A percentile compares a stretch with the other conserved stretches of the same genome.
Conservation (phyloP, 1,140 invertebrate species). For the Musca domestica region DNA sequence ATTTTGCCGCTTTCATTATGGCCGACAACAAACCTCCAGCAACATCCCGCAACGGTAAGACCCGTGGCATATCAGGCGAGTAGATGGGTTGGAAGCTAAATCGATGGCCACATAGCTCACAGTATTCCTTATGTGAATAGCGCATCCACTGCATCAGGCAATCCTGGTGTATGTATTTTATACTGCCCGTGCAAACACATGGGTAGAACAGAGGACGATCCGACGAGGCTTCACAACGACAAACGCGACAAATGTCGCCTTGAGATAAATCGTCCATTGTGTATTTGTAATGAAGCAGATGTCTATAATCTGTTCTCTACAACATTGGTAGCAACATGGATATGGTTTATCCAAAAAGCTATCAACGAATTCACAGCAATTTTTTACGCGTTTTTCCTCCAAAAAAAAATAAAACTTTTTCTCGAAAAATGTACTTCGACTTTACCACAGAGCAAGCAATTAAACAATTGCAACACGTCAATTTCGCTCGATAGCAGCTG, state of each 20-base stretch:
- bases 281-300: too few species aligned
- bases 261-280: conserved; percentile 49
- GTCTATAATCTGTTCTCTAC: too few species aligned
- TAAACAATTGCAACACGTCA: conserved; percentile 16
- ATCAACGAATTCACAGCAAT: too few species aligned
- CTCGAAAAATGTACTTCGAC: neutral
- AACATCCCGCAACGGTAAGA: conserved; percentile 88
- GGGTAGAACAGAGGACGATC: conserved; percentile 91
- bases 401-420: neutral
- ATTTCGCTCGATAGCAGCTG: conserved; percentile 8
- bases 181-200: conserved; percentile 97
- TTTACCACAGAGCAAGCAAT: neutral
- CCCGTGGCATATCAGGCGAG: conserved; percentile 96
- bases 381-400: neutral
- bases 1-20: conserved; percentile 85
- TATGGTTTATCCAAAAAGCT: too few species aligned
- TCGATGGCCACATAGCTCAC: conserved; percentile 95
- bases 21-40: conserved; percentile 85
- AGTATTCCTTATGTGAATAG: conserved; percentile 97
- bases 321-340: too few species aligned
- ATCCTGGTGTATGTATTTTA: conserved; percentile 98
- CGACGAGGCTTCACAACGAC: conserved; percentile 83
- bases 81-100: conserved; percentile 99
- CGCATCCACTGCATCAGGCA: conserved; percentile 87
- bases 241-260: conserved; percentile 88